Conservation (phyloP, 2,113 vertebrate genomes). For the Callithrix jacchus region DNA sequence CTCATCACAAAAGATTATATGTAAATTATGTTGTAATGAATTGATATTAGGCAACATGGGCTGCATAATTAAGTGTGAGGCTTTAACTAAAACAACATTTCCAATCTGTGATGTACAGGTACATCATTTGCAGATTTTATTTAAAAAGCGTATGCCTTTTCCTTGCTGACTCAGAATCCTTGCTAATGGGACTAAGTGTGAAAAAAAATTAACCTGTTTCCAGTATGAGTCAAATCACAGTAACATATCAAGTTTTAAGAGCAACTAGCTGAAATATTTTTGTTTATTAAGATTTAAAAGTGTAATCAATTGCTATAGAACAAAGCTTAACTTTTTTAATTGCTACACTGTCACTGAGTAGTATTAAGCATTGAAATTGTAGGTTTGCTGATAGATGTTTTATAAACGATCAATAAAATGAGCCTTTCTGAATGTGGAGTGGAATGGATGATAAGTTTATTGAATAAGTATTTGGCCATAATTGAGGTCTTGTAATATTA, state of each 20-base stretch:
- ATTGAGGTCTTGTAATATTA: background rate
- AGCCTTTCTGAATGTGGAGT: background rate
- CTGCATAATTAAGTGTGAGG: background rate
- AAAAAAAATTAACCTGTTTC: background rate
- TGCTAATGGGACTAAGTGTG: background rate
- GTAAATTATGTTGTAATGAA: conserved; percentile 19
- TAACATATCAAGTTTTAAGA: background rate
- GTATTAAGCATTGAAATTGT: background rate
- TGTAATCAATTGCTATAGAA: background rate
- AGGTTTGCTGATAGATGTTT: background rate
- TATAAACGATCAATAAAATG: background rate
- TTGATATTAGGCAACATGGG: background rate
- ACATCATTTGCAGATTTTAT: background rate
- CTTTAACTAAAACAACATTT: conserved; percentile 30
- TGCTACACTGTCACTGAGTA: background rate
- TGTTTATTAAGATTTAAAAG: background rate
- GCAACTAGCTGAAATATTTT: background rate
- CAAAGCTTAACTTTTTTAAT: background rate
- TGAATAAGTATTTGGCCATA: background rate
- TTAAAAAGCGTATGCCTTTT: background rate
- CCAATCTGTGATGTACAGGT: background rate
- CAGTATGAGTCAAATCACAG: background rate
- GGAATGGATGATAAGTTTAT: background rate
- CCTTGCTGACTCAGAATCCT: background rate
- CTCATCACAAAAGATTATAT: background rate